Evolutionary conservation across 2,797 vertebrate genomes (phyloP).

Genomic region (Lepilemur ruficaudatus): DNA sequence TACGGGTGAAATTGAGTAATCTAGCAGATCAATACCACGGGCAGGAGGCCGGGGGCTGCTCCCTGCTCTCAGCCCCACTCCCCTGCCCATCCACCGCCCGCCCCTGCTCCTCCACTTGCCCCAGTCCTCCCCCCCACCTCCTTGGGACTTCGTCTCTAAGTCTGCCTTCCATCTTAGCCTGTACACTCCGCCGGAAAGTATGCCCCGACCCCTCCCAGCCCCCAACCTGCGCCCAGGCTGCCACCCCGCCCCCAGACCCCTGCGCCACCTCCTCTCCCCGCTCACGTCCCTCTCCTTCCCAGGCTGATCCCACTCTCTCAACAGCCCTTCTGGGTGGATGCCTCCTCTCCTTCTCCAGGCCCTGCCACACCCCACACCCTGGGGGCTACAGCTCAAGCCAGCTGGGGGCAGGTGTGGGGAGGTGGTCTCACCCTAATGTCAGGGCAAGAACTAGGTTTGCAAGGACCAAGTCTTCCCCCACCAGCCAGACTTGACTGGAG

Average conservation of each 20-base stretch:
- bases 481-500: neutral
- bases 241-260: too few relatives aligned
- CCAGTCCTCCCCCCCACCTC: neutral
- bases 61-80: neutral
- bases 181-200: neutral
- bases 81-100: neutral
- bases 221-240: neutral
- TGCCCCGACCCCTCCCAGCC: neutral
- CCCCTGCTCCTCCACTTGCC: neutral
- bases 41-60: neutral
- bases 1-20: constrained; percentile 79
- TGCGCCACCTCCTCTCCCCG: neutral
- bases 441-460: neutral
- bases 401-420: neutral
- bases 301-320: neutral
- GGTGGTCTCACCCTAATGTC: too few relatives aligned
- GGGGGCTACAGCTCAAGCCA: neutral
- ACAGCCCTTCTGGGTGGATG: neutral
- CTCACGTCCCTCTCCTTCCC: too few relatives aligned
- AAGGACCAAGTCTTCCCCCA: neutral
- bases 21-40: constrained; percentile 75
- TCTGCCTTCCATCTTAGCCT: neutral
- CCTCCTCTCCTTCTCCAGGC: neutral
- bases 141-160: neutral
- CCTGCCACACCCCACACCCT: neutral